Percentiles rank a stretch among this genome's conserved stretches.
phyloP scores from a whole-genome alignment of 2,797 vertebrate genomes.

The Danio tinwini region DNA sequence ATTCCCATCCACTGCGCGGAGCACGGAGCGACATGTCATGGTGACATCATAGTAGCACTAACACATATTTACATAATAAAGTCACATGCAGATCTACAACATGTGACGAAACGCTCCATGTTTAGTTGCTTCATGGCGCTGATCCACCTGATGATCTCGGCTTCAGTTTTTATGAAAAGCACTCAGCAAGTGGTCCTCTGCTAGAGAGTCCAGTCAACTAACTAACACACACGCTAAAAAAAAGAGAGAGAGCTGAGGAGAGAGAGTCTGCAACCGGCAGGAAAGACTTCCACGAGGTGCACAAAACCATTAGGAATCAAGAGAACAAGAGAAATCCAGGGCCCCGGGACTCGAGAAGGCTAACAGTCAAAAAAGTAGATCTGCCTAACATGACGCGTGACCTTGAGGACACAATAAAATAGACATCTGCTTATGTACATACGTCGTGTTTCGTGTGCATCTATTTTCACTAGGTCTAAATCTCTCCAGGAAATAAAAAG shows the following conservation, averaged over 20 bases:
- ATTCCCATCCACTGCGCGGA: constrained; percentile 31
- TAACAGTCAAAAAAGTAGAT: constrained; percentile 81
- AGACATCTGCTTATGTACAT: constrained; percentile 81
- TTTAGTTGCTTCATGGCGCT: constrained; percentile 37
- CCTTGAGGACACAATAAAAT: constrained; percentile 79
- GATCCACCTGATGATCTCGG: constrained; percentile 37
- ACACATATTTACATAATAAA: constrained; percentile 56
- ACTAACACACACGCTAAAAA: constrained; percentile 43
- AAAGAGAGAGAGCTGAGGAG: constrained; percentile 36
- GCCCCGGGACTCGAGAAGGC: constrained; percentile 58
- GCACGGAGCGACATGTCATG: constrained; percentile 55
- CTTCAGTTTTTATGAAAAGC: constrained; percentile 48
- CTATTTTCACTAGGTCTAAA: constrained; percentile 74
- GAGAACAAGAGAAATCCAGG: constrained; percentile 61
- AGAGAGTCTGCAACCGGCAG: constrained; percentile 49
- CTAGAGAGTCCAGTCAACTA: constrained; percentile 38
- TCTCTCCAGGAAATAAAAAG: constrained; percentile 76
- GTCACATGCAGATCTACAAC: constrained; percentile 51
- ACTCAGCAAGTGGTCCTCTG: constrained; percentile 42
- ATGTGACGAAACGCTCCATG: constrained; percentile 55
- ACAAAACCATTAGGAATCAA: constrained; percentile 63
- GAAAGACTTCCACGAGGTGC: constrained; percentile 71
- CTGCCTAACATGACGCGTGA: constrained; percentile 74
- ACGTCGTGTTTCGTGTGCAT: constrained; percentile 77
- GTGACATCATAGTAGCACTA: constrained; percentile 59